Conservation (phyloP, 2,888 invertebrate genomes). For the Aspidiotus destructor region DNA sequence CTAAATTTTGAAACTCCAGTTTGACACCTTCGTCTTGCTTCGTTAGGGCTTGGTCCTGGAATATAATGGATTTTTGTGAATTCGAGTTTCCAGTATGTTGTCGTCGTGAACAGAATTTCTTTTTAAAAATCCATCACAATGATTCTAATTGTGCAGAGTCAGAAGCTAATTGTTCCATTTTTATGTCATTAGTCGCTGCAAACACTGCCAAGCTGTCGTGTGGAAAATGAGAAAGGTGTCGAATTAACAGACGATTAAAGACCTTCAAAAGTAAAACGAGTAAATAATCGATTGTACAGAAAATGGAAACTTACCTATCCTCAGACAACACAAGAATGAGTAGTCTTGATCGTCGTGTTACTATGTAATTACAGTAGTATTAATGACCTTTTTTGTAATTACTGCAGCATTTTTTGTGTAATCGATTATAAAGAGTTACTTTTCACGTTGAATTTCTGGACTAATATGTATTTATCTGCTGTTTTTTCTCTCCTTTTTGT, state of each 20-base stretch:
- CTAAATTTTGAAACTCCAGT: too few species aligned
- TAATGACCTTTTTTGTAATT: slow-evolving; percentile 1
- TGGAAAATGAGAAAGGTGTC: neutral
- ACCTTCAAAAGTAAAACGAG: neutral
- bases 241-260: neutral
- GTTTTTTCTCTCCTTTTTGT: neutral
- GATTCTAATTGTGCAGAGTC: neutral
- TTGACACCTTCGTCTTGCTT: too few species aligned
- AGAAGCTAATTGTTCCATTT: neutral
- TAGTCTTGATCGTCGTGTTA: too few species aligned
- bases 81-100: too few species aligned
- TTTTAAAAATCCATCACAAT: neutral
- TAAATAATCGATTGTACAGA: too few species aligned
- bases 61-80: too few species aligned
- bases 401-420: neutral
- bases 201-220: slow-evolving; percentile 11
- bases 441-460: neutral
- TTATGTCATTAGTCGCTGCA: slow-evolving; percentile 6
- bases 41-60: too few species aligned
- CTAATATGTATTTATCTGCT: slow-evolving; percentile 13
- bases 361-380: too few species aligned
- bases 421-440: neutral
- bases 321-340: too few species aligned
- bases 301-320: too few species aligned
- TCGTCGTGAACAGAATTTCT: too few species aligned